Base-by-base conservation (phyloP, 2,888 invertebrate genomes). In the Crocallis elinguaria region DNA sequence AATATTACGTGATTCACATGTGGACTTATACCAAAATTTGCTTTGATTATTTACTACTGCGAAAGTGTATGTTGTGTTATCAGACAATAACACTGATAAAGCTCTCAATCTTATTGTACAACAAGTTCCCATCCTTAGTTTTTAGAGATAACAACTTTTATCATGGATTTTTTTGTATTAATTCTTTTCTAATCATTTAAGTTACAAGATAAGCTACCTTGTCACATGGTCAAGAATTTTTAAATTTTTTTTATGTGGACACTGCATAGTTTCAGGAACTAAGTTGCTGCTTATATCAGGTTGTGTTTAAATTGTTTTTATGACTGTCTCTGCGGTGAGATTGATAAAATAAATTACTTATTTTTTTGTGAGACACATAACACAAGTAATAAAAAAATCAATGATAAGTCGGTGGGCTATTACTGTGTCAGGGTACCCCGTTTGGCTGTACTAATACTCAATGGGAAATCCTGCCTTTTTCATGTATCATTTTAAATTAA, bases 61-160 rank as follows among this genome's bases (percentile, higher is more conserved):
- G n/a, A n/a, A 14, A 29, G 25, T 16, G 21, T 11, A 25, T n/a
- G 17, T 3, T 1, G 9, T 35, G 13, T 27, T 51, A 51, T 51
- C 37, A 27, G 38, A 45, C 14, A 27, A 44, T 21, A 38, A 32
- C 35, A 45, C 21, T 27, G 37, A 49, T 49, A 41, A 27, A 44
- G 13, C 16, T 9, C n/a, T 43, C 27, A 33, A 38, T 42, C 37
- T 30, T 25, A 29, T 21, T 48, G 17, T 52, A 44, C 32, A 27
- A 35, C 27, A 14, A 39, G 29, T 27, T 29, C 17, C 36, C 9
- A 37, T 44, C 25, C n/a, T 6, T 39, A 16, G 6, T 39, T 27
- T 39, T 29, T 44, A 29, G 23, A 33, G 21, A 27, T 38, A 38
- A 8, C 38, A 7, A 8, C 14, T 25, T 16, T 45, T 45, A 57